Evolutionary conservation across 1,140 invertebrate genomes (phyloP).

Genomic region (Rhysida immarginata): DNA sequence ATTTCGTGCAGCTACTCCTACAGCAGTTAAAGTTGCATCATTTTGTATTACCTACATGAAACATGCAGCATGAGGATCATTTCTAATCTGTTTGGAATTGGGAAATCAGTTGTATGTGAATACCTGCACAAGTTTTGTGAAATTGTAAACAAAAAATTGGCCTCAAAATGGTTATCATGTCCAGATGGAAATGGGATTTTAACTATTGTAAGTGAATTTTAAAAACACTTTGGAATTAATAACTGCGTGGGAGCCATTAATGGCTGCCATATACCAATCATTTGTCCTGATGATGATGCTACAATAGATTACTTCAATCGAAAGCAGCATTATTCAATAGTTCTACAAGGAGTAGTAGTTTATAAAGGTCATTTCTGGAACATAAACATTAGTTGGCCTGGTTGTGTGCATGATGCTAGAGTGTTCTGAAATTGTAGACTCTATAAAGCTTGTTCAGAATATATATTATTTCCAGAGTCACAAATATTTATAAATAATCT

Average conservation of each 20-base stretch:
- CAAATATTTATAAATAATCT: background rate
- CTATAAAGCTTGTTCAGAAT: background rate
- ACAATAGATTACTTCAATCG: background rate
- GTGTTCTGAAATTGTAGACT: background rate
- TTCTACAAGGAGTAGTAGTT: conserved; percentile 1
- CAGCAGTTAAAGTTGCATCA: background rate
- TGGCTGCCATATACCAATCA: background rate
- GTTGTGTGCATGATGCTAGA: background rate
- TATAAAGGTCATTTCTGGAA: background rate
- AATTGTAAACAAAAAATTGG: background rate
- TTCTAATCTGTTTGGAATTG: background rate
- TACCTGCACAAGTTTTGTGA: background rate
- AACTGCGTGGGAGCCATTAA: background rate
- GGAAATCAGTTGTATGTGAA: background rate
- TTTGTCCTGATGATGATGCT: background rate
- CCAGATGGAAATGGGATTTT: background rate
- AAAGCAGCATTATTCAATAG: background rate
- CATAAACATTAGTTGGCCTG: background rate
- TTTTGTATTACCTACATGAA: background rate
- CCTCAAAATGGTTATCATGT: background rate
- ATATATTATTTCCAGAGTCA: background rate
- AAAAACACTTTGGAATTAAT: no score
- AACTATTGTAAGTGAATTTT: background rate
- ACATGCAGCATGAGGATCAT: background rate
- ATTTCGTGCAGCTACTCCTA: background rate